Percentiles rank a stretch among this genome's conserved stretches.
These are phyloP conservation scores for Thaumatotibia leucotreta DNA, from an alignment of 1,140 invertebrate species.

Conservation along the genomic window DNA sequence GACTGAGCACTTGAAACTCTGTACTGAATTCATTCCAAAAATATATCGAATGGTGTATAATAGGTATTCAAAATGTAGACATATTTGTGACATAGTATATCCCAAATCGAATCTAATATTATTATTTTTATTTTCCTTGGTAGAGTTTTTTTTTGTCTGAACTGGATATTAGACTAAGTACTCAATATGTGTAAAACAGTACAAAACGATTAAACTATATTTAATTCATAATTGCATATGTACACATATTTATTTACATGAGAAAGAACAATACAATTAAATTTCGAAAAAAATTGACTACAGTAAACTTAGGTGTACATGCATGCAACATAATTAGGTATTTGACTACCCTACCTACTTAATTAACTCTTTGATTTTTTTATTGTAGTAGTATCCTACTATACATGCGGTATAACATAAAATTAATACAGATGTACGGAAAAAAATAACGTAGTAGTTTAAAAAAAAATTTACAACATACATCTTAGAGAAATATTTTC, in stretches of 20 bases:
- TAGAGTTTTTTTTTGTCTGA: background rate
- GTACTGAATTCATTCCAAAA: background rate
- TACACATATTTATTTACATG: slow-evolving; percentile 3
- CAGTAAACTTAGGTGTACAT: background rate
- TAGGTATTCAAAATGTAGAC: background rate
- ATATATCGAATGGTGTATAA: too few species aligned
- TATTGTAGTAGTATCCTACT: background rate
- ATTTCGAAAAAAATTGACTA: background rate
- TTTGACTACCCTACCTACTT: too few species aligned
- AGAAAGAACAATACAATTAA: background rate
- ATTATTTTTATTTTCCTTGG: too few species aligned
- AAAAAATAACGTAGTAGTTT: background rate
- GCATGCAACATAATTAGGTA: background rate
- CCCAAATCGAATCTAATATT: too few species aligned
- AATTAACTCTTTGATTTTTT: background rate
- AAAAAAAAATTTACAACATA: background rate
- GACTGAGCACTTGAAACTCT: background rate
- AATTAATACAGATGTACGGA: background rate
- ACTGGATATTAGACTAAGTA: background rate
- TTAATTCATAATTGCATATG: background rate
- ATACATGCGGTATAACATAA: background rate
- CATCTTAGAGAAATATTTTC: background rate
- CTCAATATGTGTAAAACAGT: background rate
- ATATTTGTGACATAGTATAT: background rate
- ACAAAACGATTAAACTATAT: background rate